These are phyloP conservation scores for Pseudachorutes palmiensis DNA, from an alignment of 1,140 invertebrate genomes.

Conservation along the genomic window DNA sequence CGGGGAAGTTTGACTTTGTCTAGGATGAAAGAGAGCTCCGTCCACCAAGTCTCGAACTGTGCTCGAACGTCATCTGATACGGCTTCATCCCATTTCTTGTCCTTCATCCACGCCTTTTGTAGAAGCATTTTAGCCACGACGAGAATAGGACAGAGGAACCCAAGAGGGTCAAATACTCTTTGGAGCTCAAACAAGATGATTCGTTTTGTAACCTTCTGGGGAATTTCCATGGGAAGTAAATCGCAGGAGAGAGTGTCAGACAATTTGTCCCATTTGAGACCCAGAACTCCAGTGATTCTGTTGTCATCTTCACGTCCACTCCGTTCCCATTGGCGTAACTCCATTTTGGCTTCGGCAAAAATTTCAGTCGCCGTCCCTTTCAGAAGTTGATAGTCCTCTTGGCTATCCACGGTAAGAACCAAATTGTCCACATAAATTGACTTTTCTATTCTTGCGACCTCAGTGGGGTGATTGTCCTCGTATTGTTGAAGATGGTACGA, in stretches of 20 bases:
- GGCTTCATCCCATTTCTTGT: not conserved
- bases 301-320: not conserved
- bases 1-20: not conserved
- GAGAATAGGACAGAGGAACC: not conserved
- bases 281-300: not conserved
- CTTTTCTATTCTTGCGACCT: not conserved
- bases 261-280: not conserved
- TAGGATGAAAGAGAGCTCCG: not conserved
- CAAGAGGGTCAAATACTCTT: conserved; percentile 8
- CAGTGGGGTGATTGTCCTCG: not conserved
- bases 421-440: conserved; percentile 35
- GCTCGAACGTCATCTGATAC: not conserved
- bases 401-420: conserved; percentile 32
- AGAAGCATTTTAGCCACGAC: conserved; percentile 1
- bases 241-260: not conserved
- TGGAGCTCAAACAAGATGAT: not conserved
- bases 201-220: not conserved
- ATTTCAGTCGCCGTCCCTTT: conserved; percentile 28
- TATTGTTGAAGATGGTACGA: conserved; percentile 12
- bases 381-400: conserved; percentile 34
- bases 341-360: conserved; percentile 38
- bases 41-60: not conserved
- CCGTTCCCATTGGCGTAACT: conserved; percentile 40
- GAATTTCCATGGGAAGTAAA: not conserved
- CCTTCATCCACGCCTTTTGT: not conserved